Conservation (phyloP, 2,888 invertebrate genomes). For the Synanthedon andrenaeformis region DNA sequence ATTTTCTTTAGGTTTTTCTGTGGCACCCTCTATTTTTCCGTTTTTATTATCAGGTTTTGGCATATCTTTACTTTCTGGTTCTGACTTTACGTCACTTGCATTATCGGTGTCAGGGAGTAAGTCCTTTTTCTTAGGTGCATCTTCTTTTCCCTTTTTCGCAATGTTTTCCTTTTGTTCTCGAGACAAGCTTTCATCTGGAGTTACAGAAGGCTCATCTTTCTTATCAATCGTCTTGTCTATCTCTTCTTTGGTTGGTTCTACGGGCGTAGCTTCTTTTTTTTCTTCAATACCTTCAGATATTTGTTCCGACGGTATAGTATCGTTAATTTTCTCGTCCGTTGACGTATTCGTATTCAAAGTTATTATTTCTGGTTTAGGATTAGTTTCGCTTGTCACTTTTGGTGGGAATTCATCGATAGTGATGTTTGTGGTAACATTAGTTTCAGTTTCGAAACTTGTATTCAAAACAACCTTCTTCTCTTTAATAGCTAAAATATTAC, state of each 20-base stretch:
- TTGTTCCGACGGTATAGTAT: slow-evolving; percentile 36
- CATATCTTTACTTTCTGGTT: slow-evolving; percentile 33
- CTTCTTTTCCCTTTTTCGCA: background rate
- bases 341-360: slow-evolving; percentile 41
- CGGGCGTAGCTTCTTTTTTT: slow-evolving; percentile 21
- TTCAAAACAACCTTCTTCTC: slow-evolving; percentile 77
- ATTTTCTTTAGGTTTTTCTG: slow-evolving; percentile 44
- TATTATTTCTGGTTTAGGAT: slow-evolving; percentile 43
- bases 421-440: slow-evolving; percentile 56
- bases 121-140: slow-evolving; percentile 1
- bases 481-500: slow-evolving; percentile 78
- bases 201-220: slow-evolving; percentile 24
- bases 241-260: slow-evolving; percentile 40
- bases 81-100: slow-evolving; percentile 21
- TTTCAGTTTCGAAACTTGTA: slow-evolving; percentile 68
- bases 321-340: slow-evolving; percentile 40
- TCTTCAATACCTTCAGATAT: slow-evolving; percentile 26
- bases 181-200: slow-evolving; percentile 28
- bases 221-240: slow-evolving; percentile 29
- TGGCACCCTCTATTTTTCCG: slow-evolving; percentile 27
- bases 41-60: slow-evolving; percentile 34
- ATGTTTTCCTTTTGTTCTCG: slow-evolving; percentile 27
- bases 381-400: slow-evolving; percentile 37
- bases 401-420: slow-evolving; percentile 49
- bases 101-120: slow-evolving; percentile 25